Percentiles rank a stretch among this genome's conserved stretches.
Evolutionary conservation across 2,888 invertebrate genomes (phyloP).

Genomic region (Macaria notata): DNA sequence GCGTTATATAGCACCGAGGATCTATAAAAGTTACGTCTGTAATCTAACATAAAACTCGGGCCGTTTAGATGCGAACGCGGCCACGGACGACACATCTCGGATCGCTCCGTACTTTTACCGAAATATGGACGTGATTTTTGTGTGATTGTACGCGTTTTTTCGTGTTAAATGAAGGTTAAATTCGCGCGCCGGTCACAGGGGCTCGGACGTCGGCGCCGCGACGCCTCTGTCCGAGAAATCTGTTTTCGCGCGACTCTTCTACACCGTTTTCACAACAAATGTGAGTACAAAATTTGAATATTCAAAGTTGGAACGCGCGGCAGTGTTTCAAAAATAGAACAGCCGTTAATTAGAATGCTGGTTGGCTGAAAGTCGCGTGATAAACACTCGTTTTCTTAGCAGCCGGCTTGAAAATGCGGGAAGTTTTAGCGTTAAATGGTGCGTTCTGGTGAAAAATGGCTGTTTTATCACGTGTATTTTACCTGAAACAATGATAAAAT

Average conservation of each 20-base stretch:
- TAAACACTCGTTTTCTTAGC: conserved; percentile 27
- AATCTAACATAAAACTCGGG: conserved; percentile 83
- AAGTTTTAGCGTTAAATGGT: conserved; percentile 19
- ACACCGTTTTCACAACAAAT: conserved; percentile 60
- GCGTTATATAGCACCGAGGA: conserved; percentile 83
- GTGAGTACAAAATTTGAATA: conserved; percentile 71
- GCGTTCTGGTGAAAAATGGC: conserved; percentile 14
- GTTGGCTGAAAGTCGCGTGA: conserved; percentile 24
- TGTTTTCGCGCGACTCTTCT: conserved; percentile 52
- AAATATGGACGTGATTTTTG: conserved; percentile 75
- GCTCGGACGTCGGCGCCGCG: conserved; percentile 58
- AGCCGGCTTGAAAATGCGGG: conserved; percentile 22
- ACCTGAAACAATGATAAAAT: conserved; percentile 2
- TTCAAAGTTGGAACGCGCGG: conserved; percentile 41
- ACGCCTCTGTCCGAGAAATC: conserved; percentile 56
- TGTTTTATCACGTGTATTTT: conserved; percentile 13
- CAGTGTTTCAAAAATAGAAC: conserved; percentile 36
- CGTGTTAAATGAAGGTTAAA: conserved; percentile 61
- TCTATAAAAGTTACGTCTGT: conserved; percentile 83
- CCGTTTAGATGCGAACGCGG: conserved; percentile 83
- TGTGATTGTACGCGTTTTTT: conserved; percentile 71
- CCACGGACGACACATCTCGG: conserved; percentile 81
- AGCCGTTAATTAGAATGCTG: conserved; percentile 25
- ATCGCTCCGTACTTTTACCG: conserved; percentile 81
- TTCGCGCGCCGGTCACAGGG: conserved; percentile 55